Evolutionary conservation across 2,888 invertebrate genomes (phyloP).

Genomic region (Pharmacophagus antenor): DNA sequence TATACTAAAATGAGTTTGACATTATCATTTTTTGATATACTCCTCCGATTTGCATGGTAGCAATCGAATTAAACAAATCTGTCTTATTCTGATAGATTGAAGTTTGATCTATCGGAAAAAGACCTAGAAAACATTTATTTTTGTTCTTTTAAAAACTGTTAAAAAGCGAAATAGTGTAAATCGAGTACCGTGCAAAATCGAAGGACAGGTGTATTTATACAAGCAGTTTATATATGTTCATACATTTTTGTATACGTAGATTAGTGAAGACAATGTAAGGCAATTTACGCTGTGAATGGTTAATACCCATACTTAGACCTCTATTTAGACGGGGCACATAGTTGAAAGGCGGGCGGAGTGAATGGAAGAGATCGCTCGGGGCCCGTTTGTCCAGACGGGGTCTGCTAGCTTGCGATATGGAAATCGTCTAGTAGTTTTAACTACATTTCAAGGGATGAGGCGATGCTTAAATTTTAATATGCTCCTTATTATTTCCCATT

Average conservation of each 20-base stretch:
- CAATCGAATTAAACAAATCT: too few species aligned
- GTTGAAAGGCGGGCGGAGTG: conserved; percentile 18
- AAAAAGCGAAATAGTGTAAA: too few species aligned
- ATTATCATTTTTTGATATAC: too few species aligned
- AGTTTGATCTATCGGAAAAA: too few species aligned
- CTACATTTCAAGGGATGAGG: not conserved
- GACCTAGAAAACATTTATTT: too few species aligned
- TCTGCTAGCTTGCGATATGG: conserved; percentile 26
- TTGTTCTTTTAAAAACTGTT: too few species aligned
- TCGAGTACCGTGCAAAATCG: not conserved
- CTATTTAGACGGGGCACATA: conserved; percentile 17
- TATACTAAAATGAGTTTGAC: too few species aligned
- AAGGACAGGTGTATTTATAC: not conserved
- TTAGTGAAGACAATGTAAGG: not conserved
- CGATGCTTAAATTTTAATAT: not conserved
- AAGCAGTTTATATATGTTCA: not conserved
- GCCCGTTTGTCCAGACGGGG: conserved; percentile 26
- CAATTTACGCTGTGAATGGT: not conserved
- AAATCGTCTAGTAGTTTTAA: conserved; percentile 2
- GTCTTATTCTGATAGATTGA: too few species aligned
- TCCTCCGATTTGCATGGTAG: too few species aligned
- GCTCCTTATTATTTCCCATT: not conserved
- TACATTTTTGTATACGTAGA: not conserved
- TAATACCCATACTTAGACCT: conserved; percentile 1
- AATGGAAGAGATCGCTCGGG: conserved; percentile 19